A percentile compares a stretch with the other conserved stretches of the same genome.
Conservation (phyloP, 2,888 invertebrate genomes). For the Elaeidobius kamerunicus region DNA sequence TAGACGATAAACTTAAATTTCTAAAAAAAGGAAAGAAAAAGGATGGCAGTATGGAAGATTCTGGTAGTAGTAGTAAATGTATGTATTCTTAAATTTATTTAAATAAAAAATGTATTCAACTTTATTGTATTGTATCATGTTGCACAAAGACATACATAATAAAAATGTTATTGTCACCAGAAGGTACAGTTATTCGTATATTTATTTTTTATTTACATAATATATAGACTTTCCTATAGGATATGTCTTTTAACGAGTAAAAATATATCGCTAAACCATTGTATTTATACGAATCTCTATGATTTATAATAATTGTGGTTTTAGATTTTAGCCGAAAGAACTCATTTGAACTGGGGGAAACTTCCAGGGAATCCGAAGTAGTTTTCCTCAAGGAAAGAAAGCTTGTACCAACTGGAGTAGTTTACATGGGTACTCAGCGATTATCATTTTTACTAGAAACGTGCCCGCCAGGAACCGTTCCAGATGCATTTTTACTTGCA, state of each 20-base stretch:
- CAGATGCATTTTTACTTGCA: slow-evolving; percentile 93
- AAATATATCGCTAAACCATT: too few species aligned
- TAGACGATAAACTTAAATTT: slow-evolving; percentile 85
- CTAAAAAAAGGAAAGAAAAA: slow-evolving; percentile 84
- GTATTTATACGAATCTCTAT: neutral
- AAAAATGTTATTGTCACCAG: too few species aligned
- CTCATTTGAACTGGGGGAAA: slow-evolving; percentile 77
- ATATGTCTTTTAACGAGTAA: too few species aligned
- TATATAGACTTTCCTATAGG: too few species aligned
- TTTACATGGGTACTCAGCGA: slow-evolving; percentile 85
- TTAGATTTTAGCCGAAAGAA: slow-evolving; percentile 74
- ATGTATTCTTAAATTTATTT: too few species aligned
- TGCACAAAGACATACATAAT: too few species aligned
- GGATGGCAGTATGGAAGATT: slow-evolving; percentile 84
- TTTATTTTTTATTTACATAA: too few species aligned
- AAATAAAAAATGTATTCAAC: too few species aligned
- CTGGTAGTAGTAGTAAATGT: slow-evolving; percentile 69
- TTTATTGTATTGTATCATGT: too few species aligned
- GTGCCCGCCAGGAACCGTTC: slow-evolving; percentile 92
- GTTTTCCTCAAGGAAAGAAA: slow-evolving; percentile 85
- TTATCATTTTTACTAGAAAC: slow-evolving; percentile 93
- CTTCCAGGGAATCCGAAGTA: slow-evolving; percentile 81
- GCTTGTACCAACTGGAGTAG: slow-evolving; percentile 71
- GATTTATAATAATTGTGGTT: neutral
- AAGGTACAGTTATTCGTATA: too few species aligned